phyloP scores from a whole-genome alignment of 2,797 vertebrate genomes.

The Silurus lanzhouensis region DNA sequence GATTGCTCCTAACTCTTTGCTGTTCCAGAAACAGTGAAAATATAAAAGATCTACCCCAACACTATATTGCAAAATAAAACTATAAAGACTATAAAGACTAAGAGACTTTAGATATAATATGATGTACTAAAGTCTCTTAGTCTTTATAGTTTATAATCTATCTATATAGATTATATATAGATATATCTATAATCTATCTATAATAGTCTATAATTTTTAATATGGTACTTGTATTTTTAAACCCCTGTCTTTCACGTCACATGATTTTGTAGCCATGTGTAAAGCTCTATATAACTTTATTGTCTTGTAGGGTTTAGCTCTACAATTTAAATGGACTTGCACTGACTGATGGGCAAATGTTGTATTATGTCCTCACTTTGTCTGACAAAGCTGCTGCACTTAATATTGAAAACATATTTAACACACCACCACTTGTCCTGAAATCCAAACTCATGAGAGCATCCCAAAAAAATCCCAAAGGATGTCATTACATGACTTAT shows the following conservation, averaged over 20 bases:
- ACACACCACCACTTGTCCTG: slow-evolving; percentile 26
- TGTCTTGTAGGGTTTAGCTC: neutral
- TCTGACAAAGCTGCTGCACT: neutral
- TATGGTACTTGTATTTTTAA: neutral
- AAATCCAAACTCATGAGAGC: slow-evolving; percentile 42
- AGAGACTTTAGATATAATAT: no score
- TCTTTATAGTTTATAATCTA: neutral
- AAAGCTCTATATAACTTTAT: neutral
- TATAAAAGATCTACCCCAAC: neutral
- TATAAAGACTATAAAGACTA: no score
- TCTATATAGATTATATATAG: no score
- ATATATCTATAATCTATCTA: no score
- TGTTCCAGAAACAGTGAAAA: neutral
- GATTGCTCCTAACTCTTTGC: neutral
- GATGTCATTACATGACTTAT: slow-evolving; percentile 19
- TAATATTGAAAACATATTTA: slow-evolving; percentile 16
- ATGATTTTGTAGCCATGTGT: neutral
- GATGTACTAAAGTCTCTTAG: neutral
- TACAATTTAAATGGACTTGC: neutral
- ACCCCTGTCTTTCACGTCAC: neutral
- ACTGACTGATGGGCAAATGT: neutral
- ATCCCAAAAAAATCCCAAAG: slow-evolving; percentile 28
- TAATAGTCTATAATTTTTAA: neutral
- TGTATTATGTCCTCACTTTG: slow-evolving; percentile 9
- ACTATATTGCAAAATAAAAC: neutral